These are phyloP conservation scores for Machimus atricapillus DNA, from an alignment of 2,888 invertebrate species.

Conservation along the genomic window DNA sequence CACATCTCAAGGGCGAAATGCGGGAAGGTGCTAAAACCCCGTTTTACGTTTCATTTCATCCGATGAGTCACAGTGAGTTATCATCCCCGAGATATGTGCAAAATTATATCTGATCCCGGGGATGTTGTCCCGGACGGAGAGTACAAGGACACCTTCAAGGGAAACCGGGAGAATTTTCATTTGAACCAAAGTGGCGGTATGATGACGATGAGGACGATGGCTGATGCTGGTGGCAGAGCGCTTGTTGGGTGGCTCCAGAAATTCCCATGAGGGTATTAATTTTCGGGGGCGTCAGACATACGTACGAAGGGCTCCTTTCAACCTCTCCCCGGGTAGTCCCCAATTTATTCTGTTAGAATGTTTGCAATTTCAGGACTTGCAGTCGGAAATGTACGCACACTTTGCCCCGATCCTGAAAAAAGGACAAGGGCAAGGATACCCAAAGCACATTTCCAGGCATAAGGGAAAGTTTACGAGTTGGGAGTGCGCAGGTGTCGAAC, in stretches of 20 bases:
- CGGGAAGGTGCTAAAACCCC: slow-evolving; percentile 25
- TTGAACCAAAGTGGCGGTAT: background rate
- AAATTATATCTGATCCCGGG: background rate
- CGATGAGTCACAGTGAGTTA: slow-evolving; percentile 18
- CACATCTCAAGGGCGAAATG: slow-evolving; percentile 3
- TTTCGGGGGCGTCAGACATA: slow-evolving; percentile 6
- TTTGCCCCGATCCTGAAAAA: background rate
- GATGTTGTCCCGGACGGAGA: slow-evolving; percentile 18
- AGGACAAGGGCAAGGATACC: slow-evolving; percentile 7
- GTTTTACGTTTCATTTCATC: slow-evolving; percentile 34
- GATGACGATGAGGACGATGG: background rate
- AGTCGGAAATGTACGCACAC: background rate
- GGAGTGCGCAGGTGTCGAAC: background rate
- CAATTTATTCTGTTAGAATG: background rate
- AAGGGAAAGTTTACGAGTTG: slow-evolving; percentile 36
- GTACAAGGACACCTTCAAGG: slow-evolving; percentile 46
- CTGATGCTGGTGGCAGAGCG: background rate
- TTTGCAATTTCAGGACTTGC: background rate
- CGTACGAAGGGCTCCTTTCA: background rate
- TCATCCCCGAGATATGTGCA: background rate
- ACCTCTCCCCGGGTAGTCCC: background rate
- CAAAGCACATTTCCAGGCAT: slow-evolving; percentile 23
- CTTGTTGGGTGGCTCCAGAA: background rate
- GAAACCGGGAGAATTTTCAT: slow-evolving; percentile 35
- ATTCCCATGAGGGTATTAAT: slow-evolving; percentile 44